Base-by-base conservation (phyloP, 1,140 invertebrate species). In the Atopsyche davidsoni region DNA sequence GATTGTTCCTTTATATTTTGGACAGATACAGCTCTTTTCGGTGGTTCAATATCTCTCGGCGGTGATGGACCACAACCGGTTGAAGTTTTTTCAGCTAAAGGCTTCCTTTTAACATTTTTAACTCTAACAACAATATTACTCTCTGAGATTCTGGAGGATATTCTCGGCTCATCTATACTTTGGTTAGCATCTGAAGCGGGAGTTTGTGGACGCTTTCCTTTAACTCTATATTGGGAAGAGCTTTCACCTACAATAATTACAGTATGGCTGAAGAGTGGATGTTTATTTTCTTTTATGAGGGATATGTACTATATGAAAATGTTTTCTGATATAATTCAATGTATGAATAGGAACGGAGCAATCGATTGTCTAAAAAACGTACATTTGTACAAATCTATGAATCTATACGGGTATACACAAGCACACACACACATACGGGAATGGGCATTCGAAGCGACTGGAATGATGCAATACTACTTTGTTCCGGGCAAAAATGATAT, bases 401-500 rank as follows among this genome's bases (percentile, higher is more conserved):
- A n/a, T n/a, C n/a, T n/a, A n/a, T n/a, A n/a, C n/a, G n/a, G n/a
- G n/a, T n/a, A n/a, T n/a, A n/a, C n/a, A n/a, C n/a, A n/a, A n/a
- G n/a, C 24, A 28, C n/a, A n/a, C 6, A 28, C 6, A 44, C 42
- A 39, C 16, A 36, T 41, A 45, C 48, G 22, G 48, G 48, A 51
- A 51, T 45, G 50, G 31, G 47, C 49, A 16, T 51, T 25, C 18
- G 17, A 35, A 45, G 53, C n/a, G n/a, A n/a, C 35, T 24, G 41
- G 18, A 34, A 32, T 50, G 41, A 18, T 17, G 23, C 36, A 31
- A 53, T 24, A 36, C 55, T 57, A 57, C 68, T 83, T 84, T 46
- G 81, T 83, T 56, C 81, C 81, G 60, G 81, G 82, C 66, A 80
- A 82, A 77, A 85, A 84, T 61, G 80, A 79, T 59, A 85, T 84